Evolutionary conservation across 2,888 invertebrate species (phyloP).

Genomic region (Argyresthia albistria): DNA sequence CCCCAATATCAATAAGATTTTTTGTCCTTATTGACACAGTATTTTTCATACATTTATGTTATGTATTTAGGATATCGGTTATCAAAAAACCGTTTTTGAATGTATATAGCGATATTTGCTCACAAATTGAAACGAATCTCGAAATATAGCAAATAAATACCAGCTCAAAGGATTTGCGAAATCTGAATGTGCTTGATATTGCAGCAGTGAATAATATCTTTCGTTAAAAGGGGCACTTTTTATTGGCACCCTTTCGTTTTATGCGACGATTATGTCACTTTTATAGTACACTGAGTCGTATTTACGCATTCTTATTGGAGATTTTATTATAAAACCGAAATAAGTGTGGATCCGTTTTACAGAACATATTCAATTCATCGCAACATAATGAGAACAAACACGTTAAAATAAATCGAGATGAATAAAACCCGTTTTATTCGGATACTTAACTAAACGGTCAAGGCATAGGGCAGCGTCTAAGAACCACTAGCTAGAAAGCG

Average conservation of each 20-base stretch:
- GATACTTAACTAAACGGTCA: no score
- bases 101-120: no score
- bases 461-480: no score
- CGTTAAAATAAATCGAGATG: not conserved
- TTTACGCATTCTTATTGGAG: slow-evolving; percentile 33
- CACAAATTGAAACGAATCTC: not conserved
- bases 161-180: slow-evolving; percentile 34
- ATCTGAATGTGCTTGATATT: slow-evolving; percentile 41
- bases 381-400: not conserved
- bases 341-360: no score
- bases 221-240: slow-evolving; percentile 50
- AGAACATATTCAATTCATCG: not conserved
- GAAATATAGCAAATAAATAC: slow-evolving; percentile 25
- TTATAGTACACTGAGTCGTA: slow-evolving; percentile 46
- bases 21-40: no score
- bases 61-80: no score
- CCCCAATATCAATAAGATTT: no score
- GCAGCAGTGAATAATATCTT: slow-evolving; percentile 59
- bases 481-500: no score
- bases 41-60: no score
- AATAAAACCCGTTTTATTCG: no score
- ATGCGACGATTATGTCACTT: slow-evolving; percentile 60
- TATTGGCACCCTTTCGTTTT: slow-evolving; percentile 63
- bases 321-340: not conserved
- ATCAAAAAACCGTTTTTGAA: no score